These are phyloP conservation scores for Neodiprion virginianus DNA, from an alignment of 1,140 invertebrate genomes.

Conservation along the genomic window DNA sequence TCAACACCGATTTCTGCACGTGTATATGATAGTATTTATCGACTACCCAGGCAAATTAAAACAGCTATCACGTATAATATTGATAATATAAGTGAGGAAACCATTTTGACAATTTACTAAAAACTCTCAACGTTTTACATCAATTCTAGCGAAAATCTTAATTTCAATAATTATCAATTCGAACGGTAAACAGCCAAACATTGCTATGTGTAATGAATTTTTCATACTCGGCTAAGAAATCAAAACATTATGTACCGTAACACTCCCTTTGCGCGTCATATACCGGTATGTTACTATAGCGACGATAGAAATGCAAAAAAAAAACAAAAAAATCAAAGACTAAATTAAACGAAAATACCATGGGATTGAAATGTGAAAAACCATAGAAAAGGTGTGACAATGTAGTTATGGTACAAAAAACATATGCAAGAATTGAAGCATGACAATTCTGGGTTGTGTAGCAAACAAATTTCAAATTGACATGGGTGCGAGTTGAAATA, in stretches of 20 bases:
- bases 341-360: not conserved
- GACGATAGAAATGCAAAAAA: not conserved
- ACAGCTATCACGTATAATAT: too few relatives aligned
- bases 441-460: not conserved
- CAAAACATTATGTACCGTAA: not conserved
- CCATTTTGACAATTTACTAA: not conserved
- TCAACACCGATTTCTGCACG: not conserved
- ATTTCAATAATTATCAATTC: not conserved
- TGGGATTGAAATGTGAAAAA: not conserved
- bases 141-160: not conserved
- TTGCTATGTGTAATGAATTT: not conserved
- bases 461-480: not conserved
- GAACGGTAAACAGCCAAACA: not conserved
- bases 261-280: not conserved
- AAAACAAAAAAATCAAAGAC: not conserved
- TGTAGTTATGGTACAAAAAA: not conserved
- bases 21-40: not conserved
- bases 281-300: not conserved
- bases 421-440: slow-evolving; percentile 4
- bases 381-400: not conserved
- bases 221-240: not conserved
- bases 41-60: slow-evolving; percentile 1
- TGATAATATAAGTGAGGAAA: not conserved
- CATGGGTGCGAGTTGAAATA: slow-evolving; percentile 1
- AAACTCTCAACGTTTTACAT: not conserved